Conservation (phyloP, 2,797 vertebrate genomes). For the Gallirallus australis region DNA sequence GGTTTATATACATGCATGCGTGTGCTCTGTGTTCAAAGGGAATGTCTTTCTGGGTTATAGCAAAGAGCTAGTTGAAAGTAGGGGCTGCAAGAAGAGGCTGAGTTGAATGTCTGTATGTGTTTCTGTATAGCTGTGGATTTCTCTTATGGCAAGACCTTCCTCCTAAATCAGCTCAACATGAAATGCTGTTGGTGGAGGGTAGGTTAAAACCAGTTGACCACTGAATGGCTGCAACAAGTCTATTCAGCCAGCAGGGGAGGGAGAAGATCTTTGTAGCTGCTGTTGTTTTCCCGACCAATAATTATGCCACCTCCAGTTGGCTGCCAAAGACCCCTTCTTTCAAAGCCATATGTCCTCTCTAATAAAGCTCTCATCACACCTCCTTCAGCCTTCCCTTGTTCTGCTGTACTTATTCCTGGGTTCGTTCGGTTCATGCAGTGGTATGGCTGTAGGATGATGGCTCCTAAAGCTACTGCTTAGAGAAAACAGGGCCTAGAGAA, state of each 20-base stretch:
- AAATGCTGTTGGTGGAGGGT: background rate
- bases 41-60: background rate
- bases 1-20: accelerated
- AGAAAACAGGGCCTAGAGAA: constrained; percentile 8
- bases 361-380: constrained; percentile 31
- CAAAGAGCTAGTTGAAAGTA: background rate
- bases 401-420: background rate
- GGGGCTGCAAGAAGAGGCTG: background rate
- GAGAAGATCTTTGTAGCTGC: background rate
- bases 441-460: background rate
- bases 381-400: constrained; percentile 45
- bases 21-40: background rate
- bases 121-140: background rate
- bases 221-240: background rate
- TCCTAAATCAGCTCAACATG: background rate
- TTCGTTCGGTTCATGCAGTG: background rate
- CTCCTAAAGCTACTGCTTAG: background rate
- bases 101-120: accelerated
- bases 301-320: constrained; percentile 12
- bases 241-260: background rate
- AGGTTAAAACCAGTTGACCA: background rate
- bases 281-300: background rate
- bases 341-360: constrained; percentile 33
- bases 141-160: background rate
- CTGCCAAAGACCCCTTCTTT: constrained; percentile 30